These are phyloP conservation scores for Zaprionus davidi DNA, from an alignment of 1,140 invertebrate genomes.

Conservation along the genomic window DNA sequence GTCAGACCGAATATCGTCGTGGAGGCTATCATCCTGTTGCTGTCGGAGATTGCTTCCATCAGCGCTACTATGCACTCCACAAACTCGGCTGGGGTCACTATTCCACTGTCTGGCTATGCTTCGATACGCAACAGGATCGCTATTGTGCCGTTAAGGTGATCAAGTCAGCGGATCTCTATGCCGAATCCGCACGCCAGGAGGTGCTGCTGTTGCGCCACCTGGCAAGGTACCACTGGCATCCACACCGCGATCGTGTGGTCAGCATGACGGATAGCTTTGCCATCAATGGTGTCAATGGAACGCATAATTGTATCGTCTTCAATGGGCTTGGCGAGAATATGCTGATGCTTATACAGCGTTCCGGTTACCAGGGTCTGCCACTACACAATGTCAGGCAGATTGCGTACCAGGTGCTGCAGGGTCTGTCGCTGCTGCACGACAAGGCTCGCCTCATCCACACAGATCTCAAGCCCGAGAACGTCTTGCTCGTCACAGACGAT, in stretches of 20 bases:
- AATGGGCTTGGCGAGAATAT: slow-evolving; percentile 99
- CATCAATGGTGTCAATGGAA: slow-evolving; percentile 97
- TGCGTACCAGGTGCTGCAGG: slow-evolving; percentile 97
- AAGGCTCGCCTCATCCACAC: slow-evolving; percentile 99
- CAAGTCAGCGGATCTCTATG: slow-evolving; percentile 98
- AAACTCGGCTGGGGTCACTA: slow-evolving; percentile 99
- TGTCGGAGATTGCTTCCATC: slow-evolving; percentile 94
- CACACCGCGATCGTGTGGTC: slow-evolving; percentile 95
- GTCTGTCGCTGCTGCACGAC: slow-evolving; percentile 97
- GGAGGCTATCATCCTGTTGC: slow-evolving; percentile 98
- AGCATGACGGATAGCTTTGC: slow-evolving; percentile 98
- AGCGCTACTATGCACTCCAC: slow-evolving; percentile 95
- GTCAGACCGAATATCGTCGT: slow-evolving; percentile 95
- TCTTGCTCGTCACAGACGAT: slow-evolving; percentile 94
- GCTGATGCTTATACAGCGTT: slow-evolving; percentile 98
- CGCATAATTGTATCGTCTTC: slow-evolving; percentile 98
- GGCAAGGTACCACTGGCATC: slow-evolving; percentile 92
- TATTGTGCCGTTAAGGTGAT: slow-evolving; percentile 99
- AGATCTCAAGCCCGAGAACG: slow-evolving; percentile 99
- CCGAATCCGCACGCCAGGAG: slow-evolving; percentile 98
- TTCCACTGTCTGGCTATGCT: slow-evolving; percentile 98
- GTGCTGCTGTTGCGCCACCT: slow-evolving; percentile 97
- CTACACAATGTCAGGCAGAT: slow-evolving; percentile 96
- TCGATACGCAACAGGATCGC: slow-evolving; percentile 93
- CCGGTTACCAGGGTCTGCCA: slow-evolving; percentile 98